phyloP scores from a whole-genome alignment of 2,797 vertebrate genomes.

The Remorina albescens region DNA sequence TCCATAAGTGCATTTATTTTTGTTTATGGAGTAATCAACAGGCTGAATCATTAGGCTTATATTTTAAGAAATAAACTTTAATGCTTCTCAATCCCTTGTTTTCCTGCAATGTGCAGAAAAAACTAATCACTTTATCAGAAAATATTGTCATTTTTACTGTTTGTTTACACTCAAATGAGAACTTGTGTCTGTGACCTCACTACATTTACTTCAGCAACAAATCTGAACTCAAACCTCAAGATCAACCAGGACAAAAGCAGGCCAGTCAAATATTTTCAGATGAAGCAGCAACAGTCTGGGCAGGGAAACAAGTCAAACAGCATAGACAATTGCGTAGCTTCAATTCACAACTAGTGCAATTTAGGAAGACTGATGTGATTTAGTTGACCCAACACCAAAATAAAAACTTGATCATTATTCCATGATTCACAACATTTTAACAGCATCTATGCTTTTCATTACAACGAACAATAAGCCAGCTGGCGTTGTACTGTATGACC shows the following conservation, averaged over 20 bases:
- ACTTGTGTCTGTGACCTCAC: background rate
- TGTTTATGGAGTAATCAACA: too few relatives aligned
- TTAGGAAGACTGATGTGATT: constrained; percentile 8
- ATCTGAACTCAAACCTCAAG: background rate
- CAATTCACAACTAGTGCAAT: background rate
- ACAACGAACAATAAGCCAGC: background rate
- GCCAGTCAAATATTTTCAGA: background rate
- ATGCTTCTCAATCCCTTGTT: too few relatives aligned
- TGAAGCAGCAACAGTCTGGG: background rate
- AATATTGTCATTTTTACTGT: background rate
- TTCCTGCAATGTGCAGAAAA: background rate
- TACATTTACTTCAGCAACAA: background rate
- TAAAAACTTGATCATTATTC: background rate
- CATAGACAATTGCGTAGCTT: background rate
- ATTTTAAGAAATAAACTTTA: too few relatives aligned
- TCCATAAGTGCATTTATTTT: too few relatives aligned
- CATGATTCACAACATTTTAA: background rate
- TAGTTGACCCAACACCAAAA: background rate
- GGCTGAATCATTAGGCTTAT: too few relatives aligned
- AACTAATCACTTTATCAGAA: background rate
- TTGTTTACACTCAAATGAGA: background rate
- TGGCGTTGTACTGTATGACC: background rate
- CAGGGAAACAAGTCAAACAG: background rate
- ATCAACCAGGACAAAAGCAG: background rate
- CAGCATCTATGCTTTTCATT: background rate